Base-by-base conservation (phyloP, 2,888 invertebrate species). In the Mythimna lalbum region DNA sequence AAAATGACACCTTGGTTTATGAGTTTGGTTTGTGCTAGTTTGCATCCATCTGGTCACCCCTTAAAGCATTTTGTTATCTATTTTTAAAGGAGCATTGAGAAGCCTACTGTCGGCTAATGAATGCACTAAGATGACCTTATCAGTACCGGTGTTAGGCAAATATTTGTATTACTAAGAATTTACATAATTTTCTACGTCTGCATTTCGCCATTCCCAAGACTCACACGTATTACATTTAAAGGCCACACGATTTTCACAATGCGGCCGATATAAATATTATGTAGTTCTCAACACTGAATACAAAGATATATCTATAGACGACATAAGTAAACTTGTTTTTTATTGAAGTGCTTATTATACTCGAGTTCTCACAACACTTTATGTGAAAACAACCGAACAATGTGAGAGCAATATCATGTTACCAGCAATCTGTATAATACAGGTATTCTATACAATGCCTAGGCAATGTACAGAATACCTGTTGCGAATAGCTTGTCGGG, bases 231-330 rank as follows among this genome's bases (percentile, higher is more conserved):
- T 62, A 27, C 66, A 69, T 65, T 63, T 10, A 78, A 78, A 82
- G 70, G 81, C 68, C 66, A 70, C 19, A 59, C 31, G 55, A 70
- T 81, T 81, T 74, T 62, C 36, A 74, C 56, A 69, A 80, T 62
- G 27, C 57, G 10, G 17, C 19, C 59, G 62, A 63, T 66, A 84
- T 64, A 65, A 64, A 77, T 68, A 78, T 69, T 74, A 69, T 19
- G 21, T 27, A 14, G 19, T 62, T 76, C 49, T 61, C 19, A 64
- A 80, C 52, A 61, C 19, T 33, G 12, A 12, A 55, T 43, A 57
- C 17, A 27, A 14, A 21, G 52, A 31, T 14, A 31, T 1, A 43
- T 12, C 1, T 12, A 43, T 19, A 75, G 7, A 10, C 19, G 17
- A 21, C 14, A n/a, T 21, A 21, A 7, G 19, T 49, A 43, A 21